These are phyloP conservation scores for Megaleporinus macrocephalus DNA, from an alignment of 2,113 vertebrate genomes.

Conservation along the genomic window DNA sequence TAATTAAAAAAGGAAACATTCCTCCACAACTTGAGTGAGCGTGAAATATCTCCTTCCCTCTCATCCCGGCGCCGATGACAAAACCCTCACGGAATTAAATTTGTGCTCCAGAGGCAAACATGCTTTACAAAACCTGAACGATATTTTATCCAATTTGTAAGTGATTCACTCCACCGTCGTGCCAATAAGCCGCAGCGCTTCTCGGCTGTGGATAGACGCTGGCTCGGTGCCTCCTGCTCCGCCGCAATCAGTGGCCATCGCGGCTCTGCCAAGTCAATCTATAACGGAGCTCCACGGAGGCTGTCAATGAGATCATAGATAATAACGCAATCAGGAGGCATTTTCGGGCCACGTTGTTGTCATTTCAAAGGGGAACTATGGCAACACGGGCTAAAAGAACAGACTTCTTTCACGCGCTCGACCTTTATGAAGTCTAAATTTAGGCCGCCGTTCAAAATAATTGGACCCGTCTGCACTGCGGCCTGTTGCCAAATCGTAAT, in stretches of 20 bases:
- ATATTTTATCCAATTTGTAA: slow-evolving; percentile 1
- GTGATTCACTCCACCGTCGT: slow-evolving; percentile 9
- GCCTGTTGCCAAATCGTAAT: background rate
- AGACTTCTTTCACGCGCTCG: background rate
- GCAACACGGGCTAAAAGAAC: background rate
- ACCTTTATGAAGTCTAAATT: slow-evolving; percentile 7
- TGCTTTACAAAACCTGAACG: slow-evolving; percentile 8
- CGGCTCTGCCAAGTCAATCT: slow-evolving; percentile 12
- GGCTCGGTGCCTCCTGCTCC: slow-evolving; percentile 18
- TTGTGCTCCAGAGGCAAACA: background rate
- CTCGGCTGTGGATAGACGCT: background rate
- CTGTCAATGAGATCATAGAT: slow-evolving; percentile 29
- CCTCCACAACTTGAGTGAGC: background rate
- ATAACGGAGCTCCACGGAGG: background rate
- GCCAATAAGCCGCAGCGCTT: background rate
- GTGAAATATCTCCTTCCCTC: background rate
- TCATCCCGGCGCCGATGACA: background rate
- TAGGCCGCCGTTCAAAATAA: background rate
- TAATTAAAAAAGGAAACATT: background rate
- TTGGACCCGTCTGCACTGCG: background rate
- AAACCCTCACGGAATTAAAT: slow-evolving; percentile 2
- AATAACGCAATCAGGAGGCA: slow-evolving; percentile 21
- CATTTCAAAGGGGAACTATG: background rate
- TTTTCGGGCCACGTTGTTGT: background rate
- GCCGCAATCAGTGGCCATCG: slow-evolving; percentile 32